phyloP scores from a whole-genome alignment of 2,888 invertebrate genomes.

The Ennomos quercinarius region DNA sequence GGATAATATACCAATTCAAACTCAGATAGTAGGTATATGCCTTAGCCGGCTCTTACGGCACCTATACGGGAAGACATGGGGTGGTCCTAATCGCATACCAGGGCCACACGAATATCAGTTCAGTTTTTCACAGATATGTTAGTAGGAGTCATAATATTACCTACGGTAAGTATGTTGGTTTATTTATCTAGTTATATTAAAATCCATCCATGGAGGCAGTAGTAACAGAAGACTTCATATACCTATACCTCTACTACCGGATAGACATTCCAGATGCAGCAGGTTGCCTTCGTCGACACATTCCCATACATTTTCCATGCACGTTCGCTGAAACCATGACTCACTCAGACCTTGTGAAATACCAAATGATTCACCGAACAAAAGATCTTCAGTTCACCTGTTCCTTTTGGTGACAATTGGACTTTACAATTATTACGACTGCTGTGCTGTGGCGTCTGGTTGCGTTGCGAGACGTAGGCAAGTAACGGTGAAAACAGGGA shows the following conservation, averaged over 20 bases:
- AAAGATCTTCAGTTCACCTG: slow-evolving; percentile 45
- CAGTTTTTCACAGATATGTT: no score
- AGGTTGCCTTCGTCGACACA: slow-evolving; percentile 41
- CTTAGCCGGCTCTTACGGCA: no score
- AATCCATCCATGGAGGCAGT: no score
- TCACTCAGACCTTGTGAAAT: slow-evolving; percentile 47
- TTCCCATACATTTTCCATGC: slow-evolving; percentile 57
- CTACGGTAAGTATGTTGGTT: no score
- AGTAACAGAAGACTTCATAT: slow-evolving; percentile 7
- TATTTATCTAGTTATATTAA: no score
- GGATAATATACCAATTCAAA: no score
- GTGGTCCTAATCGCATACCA: no score
- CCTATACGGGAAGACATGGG: no score
- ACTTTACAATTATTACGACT: slow-evolving; percentile 30
- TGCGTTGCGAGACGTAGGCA: slow-evolving; percentile 35
- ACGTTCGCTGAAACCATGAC: slow-evolving; percentile 50
- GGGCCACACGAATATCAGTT: no score
- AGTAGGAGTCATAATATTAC: no score
- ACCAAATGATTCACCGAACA: slow-evolving; percentile 47
- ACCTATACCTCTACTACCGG: slow-evolving; percentile 1
- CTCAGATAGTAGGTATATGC: no score
- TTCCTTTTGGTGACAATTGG: slow-evolving; percentile 38
- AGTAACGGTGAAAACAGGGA: slow-evolving; percentile 43
- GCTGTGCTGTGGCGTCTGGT: slow-evolving; percentile 40
- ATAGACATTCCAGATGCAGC: slow-evolving; percentile 28